Evolutionary conservation across 2,888 invertebrate genomes (phyloP).

Genomic region (Nesidiocoris tenuis): DNA sequence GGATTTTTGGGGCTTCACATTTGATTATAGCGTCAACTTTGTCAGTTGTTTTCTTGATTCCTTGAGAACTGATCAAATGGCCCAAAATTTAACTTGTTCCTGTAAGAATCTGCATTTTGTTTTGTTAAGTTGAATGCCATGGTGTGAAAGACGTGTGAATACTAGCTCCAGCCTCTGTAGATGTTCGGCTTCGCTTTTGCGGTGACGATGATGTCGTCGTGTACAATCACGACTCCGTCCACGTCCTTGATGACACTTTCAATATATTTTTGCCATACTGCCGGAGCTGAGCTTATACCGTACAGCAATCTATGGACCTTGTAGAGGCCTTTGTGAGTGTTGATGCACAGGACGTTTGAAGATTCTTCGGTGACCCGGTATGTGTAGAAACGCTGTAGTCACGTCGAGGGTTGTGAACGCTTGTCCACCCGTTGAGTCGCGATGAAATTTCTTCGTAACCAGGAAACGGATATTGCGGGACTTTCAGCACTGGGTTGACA

Average conservation of each 20-base stretch:
- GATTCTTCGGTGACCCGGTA: conserved; percentile 52
- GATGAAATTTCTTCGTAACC: conserved; percentile 37
- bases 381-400: conserved; percentile 35
- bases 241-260: conserved; percentile 46
- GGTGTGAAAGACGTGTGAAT: neutral
- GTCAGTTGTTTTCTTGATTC: neutral
- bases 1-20: neutral
- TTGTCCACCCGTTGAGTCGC: conserved; percentile 47
- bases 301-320: conserved; percentile 52
- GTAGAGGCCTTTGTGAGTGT: conserved; percentile 53
- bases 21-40: neutral
- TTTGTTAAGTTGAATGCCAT: neutral
- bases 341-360: conserved; percentile 52
- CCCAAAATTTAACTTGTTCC: neutral
- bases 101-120: neutral
- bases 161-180: neutral
- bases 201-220: neutral
- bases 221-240: neutral
- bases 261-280: conserved; percentile 53
- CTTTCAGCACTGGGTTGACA: conserved; percentile 25
- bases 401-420: conserved; percentile 34
- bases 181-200: neutral
- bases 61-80: neutral
- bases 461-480: conserved; percentile 41
- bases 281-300: conserved; percentile 53